These are phyloP conservation scores for Hylaea fasciaria DNA, from an alignment of 2,888 invertebrate species.

Conservation along the genomic window DNA sequence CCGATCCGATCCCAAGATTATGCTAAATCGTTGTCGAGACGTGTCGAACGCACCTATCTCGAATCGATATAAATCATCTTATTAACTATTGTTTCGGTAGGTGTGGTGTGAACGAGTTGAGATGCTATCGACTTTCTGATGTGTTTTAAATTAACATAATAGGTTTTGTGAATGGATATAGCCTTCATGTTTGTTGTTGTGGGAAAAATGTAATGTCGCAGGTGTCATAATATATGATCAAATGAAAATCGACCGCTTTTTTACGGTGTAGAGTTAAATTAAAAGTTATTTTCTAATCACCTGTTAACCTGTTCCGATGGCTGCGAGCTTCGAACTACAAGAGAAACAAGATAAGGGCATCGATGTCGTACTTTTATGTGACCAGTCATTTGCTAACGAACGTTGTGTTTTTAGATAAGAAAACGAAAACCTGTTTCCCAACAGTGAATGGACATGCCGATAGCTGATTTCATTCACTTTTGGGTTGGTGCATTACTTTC, in stretches of 20 bases:
- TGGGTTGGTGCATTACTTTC: conserved; percentile 21
- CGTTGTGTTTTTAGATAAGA: conserved; percentile 28
- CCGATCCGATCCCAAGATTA: conserved; percentile 79
- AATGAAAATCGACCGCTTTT: conserved; percentile 5
- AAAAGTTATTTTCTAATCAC: conserved; percentile 5
- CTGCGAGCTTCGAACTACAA: conserved; percentile 12
- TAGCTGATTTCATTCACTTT: conserved; percentile 17
- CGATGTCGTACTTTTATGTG: conserved; percentile 26
- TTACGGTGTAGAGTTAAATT: not conserved
- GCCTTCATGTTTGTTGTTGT: conserved; percentile 80
- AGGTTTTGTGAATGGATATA: conserved; percentile 84
- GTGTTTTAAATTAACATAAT: conserved; percentile 86
- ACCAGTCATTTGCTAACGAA: conserved; percentile 19
- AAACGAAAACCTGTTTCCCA: conserved; percentile 19
- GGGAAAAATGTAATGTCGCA: conserved; percentile 50
- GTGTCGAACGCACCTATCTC: conserved; percentile 79
- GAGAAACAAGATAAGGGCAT: conserved; percentile 25
- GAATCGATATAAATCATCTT: conserved; percentile 84
- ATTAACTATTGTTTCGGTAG: conserved; percentile 85
- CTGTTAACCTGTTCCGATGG: conserved; percentile 16
- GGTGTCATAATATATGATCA: conserved; percentile 34
- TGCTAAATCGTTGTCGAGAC: conserved; percentile 83
- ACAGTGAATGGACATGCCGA: conserved; percentile 15
- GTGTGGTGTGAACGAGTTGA: conserved; percentile 83
- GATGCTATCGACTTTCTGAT: conserved; percentile 79